Base-by-base conservation (phyloP, 2,888 invertebrate genomes). In the Lithodes maja region DNA sequence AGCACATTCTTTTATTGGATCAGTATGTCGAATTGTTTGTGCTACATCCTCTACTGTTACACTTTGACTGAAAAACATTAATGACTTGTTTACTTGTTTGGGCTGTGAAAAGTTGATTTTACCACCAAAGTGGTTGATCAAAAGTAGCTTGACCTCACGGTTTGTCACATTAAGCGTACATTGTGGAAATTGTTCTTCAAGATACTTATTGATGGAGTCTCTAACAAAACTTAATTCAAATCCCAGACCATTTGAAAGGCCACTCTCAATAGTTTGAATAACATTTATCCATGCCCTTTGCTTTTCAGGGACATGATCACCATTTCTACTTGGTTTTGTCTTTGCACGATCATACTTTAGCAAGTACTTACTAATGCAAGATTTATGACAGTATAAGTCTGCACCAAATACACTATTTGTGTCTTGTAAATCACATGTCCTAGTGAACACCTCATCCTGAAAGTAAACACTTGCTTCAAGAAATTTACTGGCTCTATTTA, bases 91-190 rank as follows among this genome's bases (percentile, higher is more conserved):
- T 33, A 15, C 7, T 33, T 75, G 75, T 33, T 75, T 75, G 75
- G 75, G 9, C 49, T 79, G 79, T 79, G 53, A 79, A 52, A 79
- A 79, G 79, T 52, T 52, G 53, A 79, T 79, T 50, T 17, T 79
- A 53, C 12, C 17, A 7, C 54, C 53, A 79, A 79, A 79, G 79
- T 79, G 79, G 79, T 79, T 52, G 79, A 17, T 52, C 79, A 79
- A 53, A 52, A 79, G 79, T 15, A 79, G 52, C 53, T 79, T 79
- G 79, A 52, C 79, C 79, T 79, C 53, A 79, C n/a, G 53, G 12
- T 79, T 79, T 79, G 79, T 79, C 9, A 79, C 79, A 79, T 79
- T 79, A 79, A 52, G 79, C 53, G 12, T 79, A 79, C 53, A 9
- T 79, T 50, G 15, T 53, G 54, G 50, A 79, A 50, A 79, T 79